Evolutionary conservation across 2,797 vertebrate genomes (phyloP).

Genomic region (Cossypha caffra): DNA sequence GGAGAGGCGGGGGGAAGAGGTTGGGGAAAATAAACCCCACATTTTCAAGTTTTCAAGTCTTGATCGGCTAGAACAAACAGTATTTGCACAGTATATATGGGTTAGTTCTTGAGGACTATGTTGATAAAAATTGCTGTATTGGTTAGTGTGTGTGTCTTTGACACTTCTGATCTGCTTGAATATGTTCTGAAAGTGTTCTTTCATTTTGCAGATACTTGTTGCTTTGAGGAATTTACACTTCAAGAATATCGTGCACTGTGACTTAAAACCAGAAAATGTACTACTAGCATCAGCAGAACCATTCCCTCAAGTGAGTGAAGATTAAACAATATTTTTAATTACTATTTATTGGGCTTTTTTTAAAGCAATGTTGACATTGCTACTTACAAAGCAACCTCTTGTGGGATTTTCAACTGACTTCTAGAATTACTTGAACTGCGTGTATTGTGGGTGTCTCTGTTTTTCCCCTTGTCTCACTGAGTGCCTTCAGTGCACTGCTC

Average conservation of each 20-base stretch:
- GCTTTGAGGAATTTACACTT: conserved; percentile 97
- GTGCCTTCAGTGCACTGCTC: background rate
- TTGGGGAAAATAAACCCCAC: background rate
- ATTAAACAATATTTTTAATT: background rate
- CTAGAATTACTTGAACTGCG: background rate
- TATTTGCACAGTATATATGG: background rate
- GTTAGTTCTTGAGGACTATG: background rate
- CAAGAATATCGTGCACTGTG: conserved; percentile 99
- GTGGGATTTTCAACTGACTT: background rate
- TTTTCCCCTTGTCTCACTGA: background rate
- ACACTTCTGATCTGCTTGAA: background rate
- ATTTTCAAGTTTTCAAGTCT: background rate
- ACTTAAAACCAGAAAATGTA: conserved; percentile 98
- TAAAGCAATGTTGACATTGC: background rate
- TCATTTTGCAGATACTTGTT: conserved; percentile 88
- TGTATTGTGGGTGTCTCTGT: background rate
- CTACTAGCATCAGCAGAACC: conserved; percentile 95
- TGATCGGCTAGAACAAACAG: background rate
- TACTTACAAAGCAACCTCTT: background rate
- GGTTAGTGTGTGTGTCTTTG: background rate
- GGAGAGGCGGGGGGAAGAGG: fast-evolving
- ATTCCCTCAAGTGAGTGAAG: conserved; percentile 88
- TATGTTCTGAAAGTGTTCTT: background rate
- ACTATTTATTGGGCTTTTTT: background rate
- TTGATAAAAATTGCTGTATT: background rate